These are phyloP conservation scores for Melospiza melodia DNA, from an alignment of 2,113 vertebrate genomes.

Conservation along the genomic window DNA sequence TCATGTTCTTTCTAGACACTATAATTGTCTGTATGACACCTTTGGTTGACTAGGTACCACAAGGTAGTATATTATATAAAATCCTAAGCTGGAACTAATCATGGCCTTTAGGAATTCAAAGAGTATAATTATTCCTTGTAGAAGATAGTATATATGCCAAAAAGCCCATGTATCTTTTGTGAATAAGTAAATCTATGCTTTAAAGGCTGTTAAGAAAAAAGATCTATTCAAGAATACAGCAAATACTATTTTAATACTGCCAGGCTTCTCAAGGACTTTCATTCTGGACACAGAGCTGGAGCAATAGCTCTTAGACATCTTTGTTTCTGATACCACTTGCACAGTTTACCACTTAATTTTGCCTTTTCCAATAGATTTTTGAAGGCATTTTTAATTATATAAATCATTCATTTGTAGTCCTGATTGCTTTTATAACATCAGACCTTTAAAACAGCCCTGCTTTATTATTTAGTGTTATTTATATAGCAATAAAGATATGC, in stretches of 20 bases:
- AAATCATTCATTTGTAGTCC: not conserved
- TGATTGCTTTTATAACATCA: not conserved
- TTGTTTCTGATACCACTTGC: not conserved
- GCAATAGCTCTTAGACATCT: not conserved
- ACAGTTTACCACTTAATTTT: not conserved
- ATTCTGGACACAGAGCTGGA: not conserved
- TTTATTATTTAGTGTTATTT: not conserved
- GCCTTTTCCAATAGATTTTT: not conserved
- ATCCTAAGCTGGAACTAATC: slow-evolving; percentile 19
- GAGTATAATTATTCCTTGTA: not conserved
- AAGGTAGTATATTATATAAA: not conserved
- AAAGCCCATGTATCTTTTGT: not conserved
- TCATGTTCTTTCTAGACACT: not conserved
- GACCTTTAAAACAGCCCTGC: not conserved
- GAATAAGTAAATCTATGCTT: not conserved
- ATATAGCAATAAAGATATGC: not conserved
- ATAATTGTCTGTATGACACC: not conserved
- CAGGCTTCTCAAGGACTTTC: not conserved
- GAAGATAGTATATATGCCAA: not conserved
- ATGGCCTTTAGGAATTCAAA: not conserved
- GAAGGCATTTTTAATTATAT: not conserved
- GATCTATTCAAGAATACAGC: not conserved
- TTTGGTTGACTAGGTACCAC: slow-evolving; percentile 3
- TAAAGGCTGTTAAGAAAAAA: not conserved
- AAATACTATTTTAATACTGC: not conserved